Evolutionary conservation across 2,113 vertebrate genomes (phyloP).

Genomic region (Anseranas semipalmata): DNA sequence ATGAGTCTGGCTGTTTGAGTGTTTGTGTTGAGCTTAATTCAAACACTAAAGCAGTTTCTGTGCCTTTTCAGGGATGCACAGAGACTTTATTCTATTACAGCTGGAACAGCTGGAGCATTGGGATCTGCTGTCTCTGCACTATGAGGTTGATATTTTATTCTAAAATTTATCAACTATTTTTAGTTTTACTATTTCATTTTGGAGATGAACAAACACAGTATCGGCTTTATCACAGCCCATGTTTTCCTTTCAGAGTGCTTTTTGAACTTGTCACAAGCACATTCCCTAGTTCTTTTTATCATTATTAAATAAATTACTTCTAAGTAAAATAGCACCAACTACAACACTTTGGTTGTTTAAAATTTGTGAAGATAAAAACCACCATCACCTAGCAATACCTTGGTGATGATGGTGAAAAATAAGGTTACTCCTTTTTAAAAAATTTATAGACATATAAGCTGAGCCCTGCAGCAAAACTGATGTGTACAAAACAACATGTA

Average conservation of each 20-base stretch:
- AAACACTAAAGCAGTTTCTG: not conserved
- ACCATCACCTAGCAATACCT: not conserved
- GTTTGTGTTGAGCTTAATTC: not conserved
- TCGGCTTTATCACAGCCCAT: not conserved
- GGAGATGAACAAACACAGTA: not conserved
- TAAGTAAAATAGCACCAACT: not conserved
- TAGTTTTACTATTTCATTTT: not conserved
- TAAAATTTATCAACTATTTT: not conserved
- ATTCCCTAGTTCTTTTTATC: not conserved
- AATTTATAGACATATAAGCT: not conserved
- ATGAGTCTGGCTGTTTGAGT: not conserved
- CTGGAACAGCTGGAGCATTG: not conserved
- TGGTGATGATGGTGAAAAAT: not conserved
- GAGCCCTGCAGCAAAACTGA: not conserved
- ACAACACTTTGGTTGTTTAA: not conserved
- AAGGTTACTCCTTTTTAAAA: not conserved
- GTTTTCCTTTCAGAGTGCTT: not conserved
- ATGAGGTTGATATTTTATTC: not conserved
- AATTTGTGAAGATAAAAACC: not conserved
- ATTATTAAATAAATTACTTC: not conserved
- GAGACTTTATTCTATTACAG: not conserved
- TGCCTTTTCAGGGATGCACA: not conserved
- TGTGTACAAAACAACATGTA: not conserved
- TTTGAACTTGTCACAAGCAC: not conserved
- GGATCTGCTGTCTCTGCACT: not conserved